These are phyloP conservation scores for Cyanoderma ruficeps DNA, from an alignment of 2,113 vertebrate species.

Conservation along the genomic window DNA sequence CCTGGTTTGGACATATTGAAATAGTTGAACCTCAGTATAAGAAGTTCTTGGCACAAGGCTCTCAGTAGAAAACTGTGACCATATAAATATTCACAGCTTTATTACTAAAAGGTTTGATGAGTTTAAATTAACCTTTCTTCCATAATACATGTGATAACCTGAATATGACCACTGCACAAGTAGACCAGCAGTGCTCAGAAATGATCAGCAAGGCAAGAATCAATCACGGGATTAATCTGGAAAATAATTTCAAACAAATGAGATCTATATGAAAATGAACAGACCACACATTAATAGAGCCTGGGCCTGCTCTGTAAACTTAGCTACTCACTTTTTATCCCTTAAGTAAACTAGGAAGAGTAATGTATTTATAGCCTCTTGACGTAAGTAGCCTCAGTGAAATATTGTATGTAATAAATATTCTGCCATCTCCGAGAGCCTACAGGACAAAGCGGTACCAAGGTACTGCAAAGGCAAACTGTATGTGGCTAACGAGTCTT, in stretches of 20 bases:
- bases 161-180: neutral
- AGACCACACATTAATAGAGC: constrained; percentile 27
- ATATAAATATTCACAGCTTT: neutral
- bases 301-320: constrained; percentile 38
- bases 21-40: neutral
- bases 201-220: neutral
- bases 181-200: neutral
- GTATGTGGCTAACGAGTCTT: neutral
- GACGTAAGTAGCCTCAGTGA: constrained; percentile 37
- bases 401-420: constrained; percentile 45
- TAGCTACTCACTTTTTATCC: constrained; percentile 54
- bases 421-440: neutral
- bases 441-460: neutral
- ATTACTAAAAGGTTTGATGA: neutral
- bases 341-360: constrained; percentile 42
- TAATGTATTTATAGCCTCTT: constrained; percentile 31
- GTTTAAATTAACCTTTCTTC: neutral
- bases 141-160: neutral
- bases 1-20: neutral
- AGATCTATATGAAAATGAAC: constrained; percentile 47
- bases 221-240: constrained; percentile 17
- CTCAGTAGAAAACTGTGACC: neutral
- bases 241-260: constrained; percentile 45
- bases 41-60: neutral
- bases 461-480: neutral